Base-by-base conservation (phyloP, 2,888 invertebrate genomes). In the Nomada hirtipes region DNA sequence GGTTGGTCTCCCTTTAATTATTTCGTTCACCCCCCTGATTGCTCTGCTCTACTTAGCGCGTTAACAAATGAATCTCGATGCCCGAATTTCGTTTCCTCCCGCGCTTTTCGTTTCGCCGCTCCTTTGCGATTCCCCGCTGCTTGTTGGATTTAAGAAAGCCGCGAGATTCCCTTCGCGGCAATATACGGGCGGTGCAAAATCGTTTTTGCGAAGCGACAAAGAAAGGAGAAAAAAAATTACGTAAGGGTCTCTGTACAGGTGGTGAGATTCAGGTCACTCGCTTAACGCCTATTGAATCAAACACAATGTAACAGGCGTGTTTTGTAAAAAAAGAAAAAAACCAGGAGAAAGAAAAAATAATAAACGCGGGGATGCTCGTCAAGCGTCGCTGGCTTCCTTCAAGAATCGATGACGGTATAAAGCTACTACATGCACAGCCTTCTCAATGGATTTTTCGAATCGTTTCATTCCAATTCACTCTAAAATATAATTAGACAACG, bases 211-310 rank as follows among this genome's bases (percentile, higher is more conserved):
- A 50, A 60, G 7, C 36, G 7, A 36, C 1, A 67, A n/a, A 18
- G 42, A 76, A 26, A 18, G 3, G 36, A 20, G 59, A 50, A n/a
- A 36, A 13, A n/a, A 70, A 70, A 59, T 59, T 78, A 78, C 29
- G 23, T 42, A 65, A 70, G 23, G 20, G 60, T 59, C 36, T 36
- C 36, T 7, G 10, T 53, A 67, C 20, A 15, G 55, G 13, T 26
- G 70, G 9, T 11, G 44, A 59, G 53, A 79, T 79, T 65, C 65
- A 47, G 79, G 78, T 79, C 79, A 70, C 47, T 78, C 79, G 65
- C 65, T 78, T 78, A 67, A 78, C 65, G 65, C 70, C 65, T 67
- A 78, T 78, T 53, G 61, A 78, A 71, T 78, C 70, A 71, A 79
- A 79, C 42, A 78, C 71, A 65, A 36, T 55, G 47, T 52, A 52